Percentiles rank a stretch among this genome's conserved stretches.
These are phyloP conservation scores for Microtus oregoni DNA, from an alignment of 2,113 vertebrate genomes.

Conservation along the genomic window DNA sequence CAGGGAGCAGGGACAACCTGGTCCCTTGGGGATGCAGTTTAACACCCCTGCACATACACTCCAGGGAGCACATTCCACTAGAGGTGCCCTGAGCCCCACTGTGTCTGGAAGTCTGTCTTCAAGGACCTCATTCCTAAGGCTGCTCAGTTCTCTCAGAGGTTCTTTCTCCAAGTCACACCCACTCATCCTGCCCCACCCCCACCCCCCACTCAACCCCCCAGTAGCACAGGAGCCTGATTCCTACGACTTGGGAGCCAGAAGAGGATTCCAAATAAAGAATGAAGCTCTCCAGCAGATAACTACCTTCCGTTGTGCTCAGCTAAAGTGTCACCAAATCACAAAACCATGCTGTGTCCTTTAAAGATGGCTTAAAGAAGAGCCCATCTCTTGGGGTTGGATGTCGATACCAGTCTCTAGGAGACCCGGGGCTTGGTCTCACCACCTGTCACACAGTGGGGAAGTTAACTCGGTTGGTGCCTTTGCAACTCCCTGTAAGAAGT, in stretches of 20 bases:
- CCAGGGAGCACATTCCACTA: too few species aligned
- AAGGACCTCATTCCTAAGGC: background rate
- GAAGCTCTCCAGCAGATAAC: background rate
- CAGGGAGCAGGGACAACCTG: accelerated
- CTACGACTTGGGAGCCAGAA: background rate
- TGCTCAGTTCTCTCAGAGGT: background rate
- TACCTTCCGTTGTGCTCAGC: background rate
- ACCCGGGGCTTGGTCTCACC: background rate
- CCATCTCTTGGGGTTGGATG: background rate
- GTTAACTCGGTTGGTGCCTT: background rate
- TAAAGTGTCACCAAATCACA: background rate
- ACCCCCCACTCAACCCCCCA: too few species aligned
- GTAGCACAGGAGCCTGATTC: background rate
- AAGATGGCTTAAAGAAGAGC: background rate
- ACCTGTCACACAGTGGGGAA: background rate
- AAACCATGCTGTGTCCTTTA: background rate
- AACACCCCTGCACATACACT: too few species aligned
- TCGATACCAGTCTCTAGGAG: accelerated
- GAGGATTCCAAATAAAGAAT: background rate
- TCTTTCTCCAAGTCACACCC: too few species aligned
- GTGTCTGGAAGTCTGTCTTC: background rate
- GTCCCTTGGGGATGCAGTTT: too few species aligned
- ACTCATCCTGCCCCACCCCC: background rate
- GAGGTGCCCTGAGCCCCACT: background rate
- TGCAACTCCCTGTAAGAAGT: background rate